phyloP scores from a whole-genome alignment of 2,888 invertebrate species.

The Tortrix viridana region DNA sequence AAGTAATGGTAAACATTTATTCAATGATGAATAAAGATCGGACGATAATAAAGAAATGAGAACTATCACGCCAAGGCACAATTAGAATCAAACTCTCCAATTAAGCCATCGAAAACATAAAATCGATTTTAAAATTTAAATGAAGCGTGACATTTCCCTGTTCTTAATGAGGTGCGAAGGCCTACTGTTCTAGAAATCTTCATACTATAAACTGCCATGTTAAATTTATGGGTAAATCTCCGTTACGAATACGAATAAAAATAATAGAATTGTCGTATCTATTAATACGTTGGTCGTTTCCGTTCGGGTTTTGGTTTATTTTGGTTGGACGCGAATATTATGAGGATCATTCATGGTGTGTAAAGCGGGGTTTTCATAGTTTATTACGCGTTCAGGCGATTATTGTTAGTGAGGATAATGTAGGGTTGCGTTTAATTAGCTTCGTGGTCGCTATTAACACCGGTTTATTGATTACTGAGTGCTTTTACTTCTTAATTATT shows the following conservation, averaged over 20 bases:
- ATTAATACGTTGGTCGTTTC: slow-evolving; percentile 82
- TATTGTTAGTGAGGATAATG: slow-evolving; percentile 64
- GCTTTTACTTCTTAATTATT: slow-evolving; percentile 42
- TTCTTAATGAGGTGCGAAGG: slow-evolving; percentile 68
- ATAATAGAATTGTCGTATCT: slow-evolving; percentile 84
- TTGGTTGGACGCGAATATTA: slow-evolving; percentile 80
- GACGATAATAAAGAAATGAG: slow-evolving; percentile 17
- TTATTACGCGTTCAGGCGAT: slow-evolving; percentile 54
- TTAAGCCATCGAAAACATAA: slow-evolving; percentile 21
- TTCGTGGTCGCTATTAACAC: slow-evolving; percentile 59
- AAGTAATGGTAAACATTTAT: slow-evolving; percentile 4
- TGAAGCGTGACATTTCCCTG: slow-evolving; percentile 57
- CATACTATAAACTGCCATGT: slow-evolving; percentile 64
- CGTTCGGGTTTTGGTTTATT: slow-evolving; percentile 81
- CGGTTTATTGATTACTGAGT: slow-evolving; percentile 58
- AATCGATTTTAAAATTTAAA: slow-evolving; percentile 49
- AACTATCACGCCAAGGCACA: slow-evolving; percentile 25
- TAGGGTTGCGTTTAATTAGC: slow-evolving; percentile 62
- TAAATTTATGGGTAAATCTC: slow-evolving; percentile 79
- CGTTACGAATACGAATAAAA: slow-evolving; percentile 84
- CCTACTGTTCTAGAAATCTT: slow-evolving; percentile 67
- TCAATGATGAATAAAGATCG: slow-evolving; percentile 31
- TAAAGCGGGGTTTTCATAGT: slow-evolving; percentile 59
- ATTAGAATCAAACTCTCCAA: slow-evolving; percentile 27
- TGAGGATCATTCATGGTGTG: slow-evolving; percentile 64